phyloP scores from a whole-genome alignment of 2,888 invertebrate species.

The Standfussiana lucernea region DNA sequence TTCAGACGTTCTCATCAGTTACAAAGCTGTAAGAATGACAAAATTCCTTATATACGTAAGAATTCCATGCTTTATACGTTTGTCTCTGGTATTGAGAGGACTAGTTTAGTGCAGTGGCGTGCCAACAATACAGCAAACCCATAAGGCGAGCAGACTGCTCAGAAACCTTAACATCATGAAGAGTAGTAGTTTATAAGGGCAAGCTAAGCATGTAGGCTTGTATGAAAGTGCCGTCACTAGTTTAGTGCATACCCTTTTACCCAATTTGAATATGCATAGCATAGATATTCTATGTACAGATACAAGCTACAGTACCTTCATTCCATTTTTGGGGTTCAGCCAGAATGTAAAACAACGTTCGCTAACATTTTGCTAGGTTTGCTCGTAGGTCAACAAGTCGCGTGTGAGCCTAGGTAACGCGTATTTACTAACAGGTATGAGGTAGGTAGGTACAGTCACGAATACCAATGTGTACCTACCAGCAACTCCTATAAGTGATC shows the following conservation, averaged over 20 bases:
- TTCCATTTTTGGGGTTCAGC: background rate
- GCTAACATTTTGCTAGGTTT: conserved; percentile 8
- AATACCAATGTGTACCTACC: background rate
- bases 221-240: too few species aligned
- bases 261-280: background rate
- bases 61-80: background rate
- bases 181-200: too few species aligned
- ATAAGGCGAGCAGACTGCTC: too few species aligned
- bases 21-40: background rate
- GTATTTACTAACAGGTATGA: conserved; percentile 2
- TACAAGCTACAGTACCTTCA: too few species aligned
- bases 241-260: background rate
- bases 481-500: background rate
- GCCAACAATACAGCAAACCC: too few species aligned
- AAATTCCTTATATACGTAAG: background rate
- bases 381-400: conserved; percentile 10
- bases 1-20: background rate
- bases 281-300: background rate
- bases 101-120: background rate
- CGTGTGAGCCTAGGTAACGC: conserved; percentile 22
- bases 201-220: too few species aligned
- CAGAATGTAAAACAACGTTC: background rate
- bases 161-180: too few species aligned
- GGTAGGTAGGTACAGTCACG: background rate
- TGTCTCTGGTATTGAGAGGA: background rate